Evolutionary conservation across 1,140 invertebrate genomes (phyloP).

Genomic region (Heliothis virescens): DNA sequence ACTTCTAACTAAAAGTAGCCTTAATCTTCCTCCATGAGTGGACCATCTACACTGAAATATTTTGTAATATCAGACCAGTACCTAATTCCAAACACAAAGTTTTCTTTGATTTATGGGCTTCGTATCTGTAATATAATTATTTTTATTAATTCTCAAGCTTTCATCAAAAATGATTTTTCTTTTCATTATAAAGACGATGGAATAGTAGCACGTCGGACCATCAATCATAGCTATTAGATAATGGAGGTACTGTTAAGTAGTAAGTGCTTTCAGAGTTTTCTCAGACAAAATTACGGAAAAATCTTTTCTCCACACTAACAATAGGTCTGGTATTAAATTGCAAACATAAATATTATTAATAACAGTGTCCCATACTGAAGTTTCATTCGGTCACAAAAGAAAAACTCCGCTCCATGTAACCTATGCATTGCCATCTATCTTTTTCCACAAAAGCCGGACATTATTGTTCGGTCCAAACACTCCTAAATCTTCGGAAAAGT

Average conservation of each 20-base stretch:
- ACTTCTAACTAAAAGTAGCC: too few relatives aligned
- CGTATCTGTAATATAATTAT: neutral
- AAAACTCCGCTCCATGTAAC: conserved; percentile 81
- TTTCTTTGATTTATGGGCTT: too few relatives aligned
- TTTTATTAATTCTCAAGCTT: too few relatives aligned
- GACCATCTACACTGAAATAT: too few relatives aligned
- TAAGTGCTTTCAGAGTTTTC: conserved; percentile 47
- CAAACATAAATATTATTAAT: conserved; percentile 83
- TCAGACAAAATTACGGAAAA: conserved; percentile 55
- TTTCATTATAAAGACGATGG: neutral
- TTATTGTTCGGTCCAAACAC: conserved; percentile 87
- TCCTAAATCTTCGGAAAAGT: conserved; percentile 86
- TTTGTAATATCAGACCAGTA: too few relatives aligned
- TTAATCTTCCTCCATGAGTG: too few relatives aligned
- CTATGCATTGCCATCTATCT: conserved; percentile 86
- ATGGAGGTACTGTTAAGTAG: conserved; percentile 32
- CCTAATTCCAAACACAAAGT: too few relatives aligned
- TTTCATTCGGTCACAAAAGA: conserved; percentile 82
- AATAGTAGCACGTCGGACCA: conserved; percentile 24
- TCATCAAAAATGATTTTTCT: neutral
- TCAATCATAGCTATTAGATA: conserved; percentile 31
- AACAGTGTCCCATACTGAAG: conserved; percentile 72
- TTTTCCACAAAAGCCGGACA: conserved; percentile 87
- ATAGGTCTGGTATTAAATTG: conserved; percentile 63
- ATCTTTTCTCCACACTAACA: conserved; percentile 62